Conservation (phyloP, 35 echinoderm and acorn worm genomes). For the Apostichopus californicus region DNA sequence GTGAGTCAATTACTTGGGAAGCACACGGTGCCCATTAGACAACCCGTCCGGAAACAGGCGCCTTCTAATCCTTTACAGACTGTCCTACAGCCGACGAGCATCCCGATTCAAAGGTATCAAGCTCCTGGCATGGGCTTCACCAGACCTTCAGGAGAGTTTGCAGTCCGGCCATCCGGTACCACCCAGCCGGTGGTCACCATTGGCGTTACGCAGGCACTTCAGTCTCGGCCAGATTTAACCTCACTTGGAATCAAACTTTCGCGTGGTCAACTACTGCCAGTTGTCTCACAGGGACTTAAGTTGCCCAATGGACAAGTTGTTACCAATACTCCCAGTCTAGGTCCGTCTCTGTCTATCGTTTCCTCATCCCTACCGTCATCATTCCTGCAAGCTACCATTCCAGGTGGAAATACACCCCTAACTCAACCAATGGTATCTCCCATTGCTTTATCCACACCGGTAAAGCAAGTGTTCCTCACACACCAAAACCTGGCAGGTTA, state of each 20-base stretch:
- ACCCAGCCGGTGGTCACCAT: constrained; percentile 71
- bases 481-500: constrained; percentile 16
- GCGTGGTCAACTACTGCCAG: neutral
- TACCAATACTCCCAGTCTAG: neutral
- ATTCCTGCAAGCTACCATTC: constrained; percentile 48
- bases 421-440: constrained; percentile 15
- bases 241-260: constrained; percentile 26
- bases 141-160: constrained; percentile 17
- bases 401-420: neutral
- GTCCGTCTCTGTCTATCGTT: constrained; percentile 27
- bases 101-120: constrained; percentile 50
- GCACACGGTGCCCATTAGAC: constrained; percentile 63
- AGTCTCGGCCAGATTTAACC: constrained; percentile 33
- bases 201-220: constrained; percentile 60
- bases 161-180: constrained; percentile 24
- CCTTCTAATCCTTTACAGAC: constrained; percentile 1
- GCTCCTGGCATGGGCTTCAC: constrained; percentile 37
- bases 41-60: constrained; percentile 65
- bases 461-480: constrained; percentile 51
- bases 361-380: constrained; percentile 26
- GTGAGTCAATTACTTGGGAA: constrained; percentile 91
- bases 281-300: constrained; percentile 25
- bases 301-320: constrained; percentile 25
- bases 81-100: constrained; percentile 42
- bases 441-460: constrained; percentile 17